Evolutionary conservation across 2,888 invertebrate species (phyloP).

Genomic region (Diadromus collaris): DNA sequence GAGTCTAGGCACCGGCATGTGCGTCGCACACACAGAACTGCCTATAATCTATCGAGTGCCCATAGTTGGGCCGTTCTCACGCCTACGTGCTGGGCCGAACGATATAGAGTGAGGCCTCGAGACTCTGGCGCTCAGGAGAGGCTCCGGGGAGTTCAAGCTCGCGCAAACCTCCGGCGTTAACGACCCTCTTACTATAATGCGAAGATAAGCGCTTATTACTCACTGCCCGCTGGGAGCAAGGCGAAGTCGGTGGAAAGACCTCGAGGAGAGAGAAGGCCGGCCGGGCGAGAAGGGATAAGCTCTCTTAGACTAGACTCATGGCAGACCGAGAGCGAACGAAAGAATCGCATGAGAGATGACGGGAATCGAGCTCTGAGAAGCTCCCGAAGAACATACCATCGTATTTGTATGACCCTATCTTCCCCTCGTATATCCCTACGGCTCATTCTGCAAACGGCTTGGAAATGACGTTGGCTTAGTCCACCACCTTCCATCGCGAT

Average conservation of each 20-base stretch:
- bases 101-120: conserved; percentile 45
- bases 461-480: conserved; percentile 10
- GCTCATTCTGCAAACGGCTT: conserved; percentile 5
- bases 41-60: conserved; percentile 43
- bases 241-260: conserved; percentile 44
- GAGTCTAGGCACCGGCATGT: conserved; percentile 35
- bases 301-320: conserved; percentile 35
- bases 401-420: conserved; percentile 32
- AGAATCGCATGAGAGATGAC: conserved; percentile 29
- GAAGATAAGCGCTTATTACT: conserved; percentile 75
- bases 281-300: conserved; percentile 29
- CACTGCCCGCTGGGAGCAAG: conserved; percentile 61
- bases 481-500: conserved; percentile 33
- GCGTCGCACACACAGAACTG: conserved; percentile 23
- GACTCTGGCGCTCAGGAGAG: conserved; percentile 21
- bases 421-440: conserved; percentile 22
- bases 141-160: conserved; percentile 44
- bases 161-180: conserved; percentile 71
- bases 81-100: conserved; percentile 54
- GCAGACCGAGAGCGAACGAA: conserved; percentile 39
- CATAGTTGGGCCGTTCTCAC: conserved; percentile 57
- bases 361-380: conserved; percentile 35
- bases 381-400: conserved; percentile 23
- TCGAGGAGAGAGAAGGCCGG: conserved; percentile 36
- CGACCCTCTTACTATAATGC: conserved; percentile 73